Evolutionary conservation across 2,888 invertebrate species (phyloP), one percentile per base, ranked within the genome.

Genomic region (Helicoverpa assulta): DNA sequence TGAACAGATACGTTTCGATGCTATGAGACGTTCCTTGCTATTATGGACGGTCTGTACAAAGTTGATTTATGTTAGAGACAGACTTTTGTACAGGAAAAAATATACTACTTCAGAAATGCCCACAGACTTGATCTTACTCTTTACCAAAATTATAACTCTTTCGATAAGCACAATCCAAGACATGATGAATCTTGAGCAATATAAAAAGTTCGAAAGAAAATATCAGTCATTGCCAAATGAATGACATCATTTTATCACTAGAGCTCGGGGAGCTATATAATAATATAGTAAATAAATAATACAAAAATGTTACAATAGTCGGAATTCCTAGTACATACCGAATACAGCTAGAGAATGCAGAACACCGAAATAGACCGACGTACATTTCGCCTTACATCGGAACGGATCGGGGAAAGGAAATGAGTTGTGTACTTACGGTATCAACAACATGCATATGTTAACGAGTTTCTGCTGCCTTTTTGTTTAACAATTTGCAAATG

Each of bases 371-470:
- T 76, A 77, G 71, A 62, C 69, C 67, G 55, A 54, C 51, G 55
- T 70, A 50, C 70, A 70, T 75, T 78, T 74, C 68, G 67, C 61
- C 63, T 73, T 72, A 70, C 70, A 59, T 69, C 56, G 63, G 64
- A 78, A 67, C 69, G 72, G 76, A 85, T 81, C 66, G 66, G 58
- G 69, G 70, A 71, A 76, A 80, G 85, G 84, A 86, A 86, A 86
- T 84, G 84, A 81, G 79, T 79, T 77, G 70, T 77, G 78, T 80
- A 78, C 74, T 68, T 79, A 73, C 61, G 55, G 50, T 82, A 82
- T 82, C 75, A 80, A 68, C 82, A 73, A 59, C 65, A 71, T 74
- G 70, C 74, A 71, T 73, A 78, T 67, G 73, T 47, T 68, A 73
- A 68, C 66, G 63, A 78, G 68, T 73, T 63, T 50, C 53, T 47